These are phyloP conservation scores for Littorina saxatilis DNA, from an alignment of 1,140 invertebrate genomes.

Conservation along the genomic window DNA sequence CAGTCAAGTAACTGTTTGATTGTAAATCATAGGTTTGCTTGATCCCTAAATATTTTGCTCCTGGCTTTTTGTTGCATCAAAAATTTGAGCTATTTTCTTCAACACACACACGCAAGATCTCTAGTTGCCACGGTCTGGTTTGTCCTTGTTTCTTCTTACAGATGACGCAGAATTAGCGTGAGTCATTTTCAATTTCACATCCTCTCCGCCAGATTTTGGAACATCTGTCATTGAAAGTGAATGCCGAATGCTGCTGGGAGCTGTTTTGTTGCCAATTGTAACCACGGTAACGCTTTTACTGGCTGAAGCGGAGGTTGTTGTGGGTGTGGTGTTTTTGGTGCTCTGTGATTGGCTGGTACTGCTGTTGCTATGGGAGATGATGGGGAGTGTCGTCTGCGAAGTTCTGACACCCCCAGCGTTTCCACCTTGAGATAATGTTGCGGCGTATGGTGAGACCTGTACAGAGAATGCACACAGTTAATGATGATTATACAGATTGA, in stretches of 20 bases:
- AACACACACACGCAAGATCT: too few relatives aligned
- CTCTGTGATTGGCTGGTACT: neutral
- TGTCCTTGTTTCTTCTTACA: neutral
- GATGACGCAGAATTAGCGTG: conserved; percentile 35
- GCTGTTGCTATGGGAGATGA: conserved; percentile 26
- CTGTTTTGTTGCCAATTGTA: too few relatives aligned
- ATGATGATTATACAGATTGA: too few relatives aligned
- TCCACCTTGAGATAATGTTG: neutral
- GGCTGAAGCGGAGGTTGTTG: conserved; percentile 5
- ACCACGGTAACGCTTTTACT: too few relatives aligned
- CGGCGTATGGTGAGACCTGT: conserved; percentile 12
- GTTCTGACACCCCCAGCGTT: neutral
- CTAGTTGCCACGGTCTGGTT: conserved; percentile 35
- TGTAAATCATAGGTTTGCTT: too few relatives aligned
- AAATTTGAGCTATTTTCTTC: too few relatives aligned
- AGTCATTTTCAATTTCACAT: conserved; percentile 54
- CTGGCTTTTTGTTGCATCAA: too few relatives aligned
- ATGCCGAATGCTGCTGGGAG: conserved; percentile 28
- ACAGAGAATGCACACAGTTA: too few relatives aligned
- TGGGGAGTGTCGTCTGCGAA: neutral
- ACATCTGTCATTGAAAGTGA: conserved; percentile 26
- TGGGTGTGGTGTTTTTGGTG: neutral
- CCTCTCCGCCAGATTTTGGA: conserved; percentile 41
- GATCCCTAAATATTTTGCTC: too few relatives aligned
- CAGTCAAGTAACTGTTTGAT: too few relatives aligned